Conservation (phyloP, 2,797 vertebrate genomes). For the Nannoperca australis region DNA sequence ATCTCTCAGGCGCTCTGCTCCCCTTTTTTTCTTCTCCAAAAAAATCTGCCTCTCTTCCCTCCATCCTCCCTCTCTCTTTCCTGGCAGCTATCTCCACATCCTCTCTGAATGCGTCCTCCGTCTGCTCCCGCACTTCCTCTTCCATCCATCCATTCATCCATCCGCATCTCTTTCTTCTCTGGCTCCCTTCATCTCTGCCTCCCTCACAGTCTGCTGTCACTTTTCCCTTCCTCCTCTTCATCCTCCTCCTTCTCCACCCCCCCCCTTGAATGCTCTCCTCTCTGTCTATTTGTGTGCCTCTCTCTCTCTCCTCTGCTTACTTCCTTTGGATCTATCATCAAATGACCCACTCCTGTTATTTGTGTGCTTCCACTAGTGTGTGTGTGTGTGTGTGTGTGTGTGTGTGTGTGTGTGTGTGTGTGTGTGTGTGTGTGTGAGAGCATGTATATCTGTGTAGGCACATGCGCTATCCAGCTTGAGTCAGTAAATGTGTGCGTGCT, state of each 20-base stretch:
- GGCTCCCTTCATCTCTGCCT: constrained; percentile 46
- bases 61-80: constrained; percentile 48
- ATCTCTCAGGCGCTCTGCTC: constrained; percentile 49
- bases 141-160: constrained; percentile 44
- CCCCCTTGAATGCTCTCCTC: constrained; percentile 35
- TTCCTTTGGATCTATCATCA: constrained; percentile 45
- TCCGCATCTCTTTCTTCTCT: constrained; percentile 48
- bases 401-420: too few species aligned
- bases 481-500: constrained; percentile 47
- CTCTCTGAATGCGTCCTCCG: constrained; percentile 43
- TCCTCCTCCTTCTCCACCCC: not conserved
- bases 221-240: not conserved
- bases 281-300: constrained; percentile 37
- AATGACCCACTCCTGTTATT: constrained; percentile 59
- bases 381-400: not conserved
- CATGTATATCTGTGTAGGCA: constrained; percentile 32
- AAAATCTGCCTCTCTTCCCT: constrained; percentile 56
- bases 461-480: constrained; percentile 19
- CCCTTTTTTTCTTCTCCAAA: constrained; percentile 43
- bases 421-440: too few species aligned
- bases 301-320: constrained; percentile 31
- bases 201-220: constrained; percentile 58
- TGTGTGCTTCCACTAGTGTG: constrained; percentile 22
- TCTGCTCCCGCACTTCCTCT: constrained; percentile 51
- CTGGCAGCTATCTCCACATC: constrained; percentile 53